Base-by-base conservation (phyloP, 2,888 invertebrate genomes). In the Cosmorhoe ocellata region DNA sequence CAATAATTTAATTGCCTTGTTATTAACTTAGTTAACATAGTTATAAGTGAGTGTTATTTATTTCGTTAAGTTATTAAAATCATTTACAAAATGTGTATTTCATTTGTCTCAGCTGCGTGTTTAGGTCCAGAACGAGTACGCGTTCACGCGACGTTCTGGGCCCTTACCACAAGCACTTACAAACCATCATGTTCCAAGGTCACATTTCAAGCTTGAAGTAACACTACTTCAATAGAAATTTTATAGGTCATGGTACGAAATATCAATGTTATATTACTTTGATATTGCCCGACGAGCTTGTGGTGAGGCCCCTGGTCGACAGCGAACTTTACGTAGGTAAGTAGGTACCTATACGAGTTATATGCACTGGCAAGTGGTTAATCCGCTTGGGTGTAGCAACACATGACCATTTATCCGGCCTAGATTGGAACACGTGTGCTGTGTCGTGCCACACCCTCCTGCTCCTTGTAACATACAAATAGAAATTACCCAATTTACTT, bases 21-120 rank as follows among this genome's bases (percentile, higher is more conserved):
- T 67, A 63, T 62, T 64, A 64, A 45, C 40, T 65, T 69, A 72
- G 64, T 48, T 83, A 79, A 80, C 71, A 58, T 81, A 78, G 59
- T 38, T 52, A 8, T 70, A 67, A 56, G 50, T 56, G 14, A 51
- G 69, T 66, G 54, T 59, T 58, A 68, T 61, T 59, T 58, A 61
- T 55, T 59, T 63, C 61, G 66, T 66, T 75, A 74, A 75, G 78
- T 76, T 74, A 71, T 72, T 71, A 63, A 66, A 67, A 66, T 56
- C 32, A 45, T 59, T 57, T 44, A 53, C 56, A 49, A 46, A 33
- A 31, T 18, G 24, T 42, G 9, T 43, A 9, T 53, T 55, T 60
- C 14, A 45, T 40, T 54, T 39, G 14, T 27, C 18, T 4, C 18
- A 46, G 26, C 3, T 3, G 6, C n/a, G 6, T 27, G n/a, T 14